Base-by-base conservation (phyloP, 2,888 invertebrate genomes). In the Gasteruption jaculator region DNA sequence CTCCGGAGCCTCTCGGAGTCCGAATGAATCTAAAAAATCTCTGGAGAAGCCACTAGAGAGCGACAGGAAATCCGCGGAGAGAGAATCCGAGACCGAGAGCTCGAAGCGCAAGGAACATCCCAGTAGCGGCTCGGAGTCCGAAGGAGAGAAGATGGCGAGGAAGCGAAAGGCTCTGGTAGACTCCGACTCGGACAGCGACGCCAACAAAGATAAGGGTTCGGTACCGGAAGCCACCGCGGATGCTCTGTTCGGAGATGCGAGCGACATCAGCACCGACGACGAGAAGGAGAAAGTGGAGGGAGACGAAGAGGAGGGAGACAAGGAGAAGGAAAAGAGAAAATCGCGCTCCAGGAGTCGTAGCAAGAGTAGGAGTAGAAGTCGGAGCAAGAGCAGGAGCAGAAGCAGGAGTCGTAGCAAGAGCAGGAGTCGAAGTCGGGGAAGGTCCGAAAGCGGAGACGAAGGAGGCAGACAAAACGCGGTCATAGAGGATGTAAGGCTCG, bases 201-300 rank as follows among this genome's bases (percentile, higher is more conserved):
- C 35, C 1, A 54, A 52, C 16, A 54, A 48, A 12, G 51, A 70
- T 6, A 72, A 74, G 29, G 69, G 70, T 40, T 71, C 73, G 31
- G 69, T 71, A 38, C 61, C 60, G 21, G 76, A 75, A 19, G 84
- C 83, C 36, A 85, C 83, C 20, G 88, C 91, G 0, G 86, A 86
- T 50, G 91, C 89, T 6, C 75, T 94, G 19, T 94, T 94, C 71
- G 94, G 94, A 8, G 93, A 93, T 73, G 93, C 92, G 11, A 86
- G 91, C 47, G 93, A 93, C 66, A 93, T 93, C 31, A 91, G 91
- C 64, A 83, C 87, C 5, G 92, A 91, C 52, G 89, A 90, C 54
- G 90, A 87, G 44, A 69, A 57, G 54, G 71, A 58, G 30, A 61
- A 58, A 29, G 61, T 63, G 22, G 71, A 60, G 10, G 64, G 61